These are phyloP conservation scores for Procapra przewalskii DNA, from an alignment of 2,113 vertebrate species.

Conservation along the genomic window DNA sequence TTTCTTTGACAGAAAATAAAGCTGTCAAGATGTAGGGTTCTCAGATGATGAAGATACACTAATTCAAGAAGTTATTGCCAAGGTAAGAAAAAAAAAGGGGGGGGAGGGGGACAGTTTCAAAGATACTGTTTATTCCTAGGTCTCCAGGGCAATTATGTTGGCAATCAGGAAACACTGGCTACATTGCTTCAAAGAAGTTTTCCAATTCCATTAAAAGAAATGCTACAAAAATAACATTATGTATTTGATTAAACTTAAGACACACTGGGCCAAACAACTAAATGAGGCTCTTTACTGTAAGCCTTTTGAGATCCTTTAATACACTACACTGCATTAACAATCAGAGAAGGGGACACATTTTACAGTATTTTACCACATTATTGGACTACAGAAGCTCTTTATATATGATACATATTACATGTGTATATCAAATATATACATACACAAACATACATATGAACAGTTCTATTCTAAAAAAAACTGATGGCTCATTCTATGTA, in stretches of 20 bases:
- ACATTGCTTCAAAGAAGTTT: background rate
- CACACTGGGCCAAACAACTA: background rate
- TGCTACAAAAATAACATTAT: background rate
- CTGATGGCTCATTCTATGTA: constrained; percentile 2
- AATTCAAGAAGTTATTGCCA: constrained; percentile 34
- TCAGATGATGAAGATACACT: background rate
- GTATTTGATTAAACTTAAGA: constrained; percentile 14
- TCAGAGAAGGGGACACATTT: background rate
- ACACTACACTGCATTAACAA: background rate
- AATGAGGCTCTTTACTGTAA: background rate
- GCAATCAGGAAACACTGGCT: background rate
- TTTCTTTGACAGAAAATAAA: constrained; percentile 22
- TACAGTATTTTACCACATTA: constrained; percentile 20
- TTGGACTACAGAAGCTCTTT: background rate
- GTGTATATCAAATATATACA: background rate
- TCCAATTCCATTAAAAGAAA: constrained; percentile 26
- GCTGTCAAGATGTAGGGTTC: background rate
- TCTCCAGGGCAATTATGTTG: background rate
- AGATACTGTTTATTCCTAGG: constrained; percentile 23
- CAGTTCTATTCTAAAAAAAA: background rate
- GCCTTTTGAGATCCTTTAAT: constrained; percentile 16
- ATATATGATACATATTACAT: background rate
- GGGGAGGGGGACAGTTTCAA: background rate
- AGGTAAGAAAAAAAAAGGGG: background rate
- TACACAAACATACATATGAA: background rate